Evolutionary conservation across 2,797 vertebrate species (phyloP).

Genomic region (Centropyge bicolor): DNA sequence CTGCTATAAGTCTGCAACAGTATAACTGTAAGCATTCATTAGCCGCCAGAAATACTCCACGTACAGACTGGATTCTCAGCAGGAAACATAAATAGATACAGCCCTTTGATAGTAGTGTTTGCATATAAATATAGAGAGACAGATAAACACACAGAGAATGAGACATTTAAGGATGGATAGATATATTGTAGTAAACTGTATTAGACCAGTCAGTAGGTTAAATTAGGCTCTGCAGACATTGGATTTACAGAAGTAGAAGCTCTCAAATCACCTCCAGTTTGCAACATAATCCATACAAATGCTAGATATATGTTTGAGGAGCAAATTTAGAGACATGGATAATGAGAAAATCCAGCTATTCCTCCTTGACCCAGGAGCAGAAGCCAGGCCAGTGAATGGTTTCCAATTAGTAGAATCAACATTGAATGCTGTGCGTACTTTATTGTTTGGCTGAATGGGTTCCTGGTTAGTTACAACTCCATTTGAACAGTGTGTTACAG

Average conservation of each 20-base stretch:
- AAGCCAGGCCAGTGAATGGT: constrained; percentile 44
- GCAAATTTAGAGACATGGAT: constrained; percentile 44
- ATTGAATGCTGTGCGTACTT: constrained; percentile 26
- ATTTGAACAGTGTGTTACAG: constrained; percentile 32
- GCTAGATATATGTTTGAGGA: constrained; percentile 34
- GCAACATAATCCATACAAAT: constrained; percentile 52
- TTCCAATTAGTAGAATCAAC: constrained; percentile 52
- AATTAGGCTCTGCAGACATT: constrained; percentile 3
- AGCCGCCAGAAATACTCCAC: background rate
- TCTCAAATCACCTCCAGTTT: constrained; percentile 47
- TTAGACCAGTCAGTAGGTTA: constrained; percentile 4
- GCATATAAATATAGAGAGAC: background rate
- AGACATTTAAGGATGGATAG: background rate
- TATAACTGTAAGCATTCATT: background rate
- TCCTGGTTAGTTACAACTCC: constrained; percentile 40
- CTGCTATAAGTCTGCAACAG: background rate
- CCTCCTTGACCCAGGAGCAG: constrained; percentile 34
- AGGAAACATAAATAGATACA: background rate
- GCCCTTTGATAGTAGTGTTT: background rate
- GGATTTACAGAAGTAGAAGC: constrained; percentile 44
- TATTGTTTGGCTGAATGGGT: constrained; percentile 40
- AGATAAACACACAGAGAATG: background rate
- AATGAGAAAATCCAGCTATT: constrained; percentile 41
- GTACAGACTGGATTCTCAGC: background rate
- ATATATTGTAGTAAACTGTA: background rate